Base-by-base conservation (phyloP, 2,888 invertebrate species). In the Oscheius myriophilus region DNA sequence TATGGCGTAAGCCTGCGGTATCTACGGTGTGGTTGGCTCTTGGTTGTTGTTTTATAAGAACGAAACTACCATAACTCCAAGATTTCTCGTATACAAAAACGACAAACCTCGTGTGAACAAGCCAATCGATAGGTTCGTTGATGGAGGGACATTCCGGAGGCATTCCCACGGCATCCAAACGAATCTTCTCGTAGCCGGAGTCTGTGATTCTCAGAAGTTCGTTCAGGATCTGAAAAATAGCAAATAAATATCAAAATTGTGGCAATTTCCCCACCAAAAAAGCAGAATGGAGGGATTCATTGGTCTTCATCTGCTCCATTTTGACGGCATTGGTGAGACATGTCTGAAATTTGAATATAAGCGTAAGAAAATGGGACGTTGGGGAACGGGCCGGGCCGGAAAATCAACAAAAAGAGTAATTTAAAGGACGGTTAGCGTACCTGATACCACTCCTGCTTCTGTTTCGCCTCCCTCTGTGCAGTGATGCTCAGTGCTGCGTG, bases 401-500 rank as follows among this genome's bases (percentile, higher is more conserved):
- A n/a, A n/a, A n/a, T n/a, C n/a, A n/a, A n/a, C n/a, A 33, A 43
- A 59, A 23, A n/a, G n/a, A 4, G 21, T 18, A 23, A 59, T 23
- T 46, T 25, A 45, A 25, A 61, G 7, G 1, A 43, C 14, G 25
- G 26, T 26, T n/a, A 26, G 6, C 23, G 18, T 69, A 88, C 89
- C 86, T 86, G 88, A 83, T 89, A 91, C 94, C 95, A 96, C 79
- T 92, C 92, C 0, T 93, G 92, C 86, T 92, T 93, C 86, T 95
- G 94, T 87, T 94, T 95, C 0, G 93, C 92, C 89, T 98, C 98
- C 71, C 98, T 90, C 86, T 96, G 96, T 0, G 96, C 92, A 0
- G 95, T 96, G 0, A 97, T 95, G 0, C 95, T 92, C 7, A 98
- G 89, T 0, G 96, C 96, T 25, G 96, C 95, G 82, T 95, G 90